Conservation (phyloP, 2,888 invertebrate species). For the Copidosoma aretas region DNA sequence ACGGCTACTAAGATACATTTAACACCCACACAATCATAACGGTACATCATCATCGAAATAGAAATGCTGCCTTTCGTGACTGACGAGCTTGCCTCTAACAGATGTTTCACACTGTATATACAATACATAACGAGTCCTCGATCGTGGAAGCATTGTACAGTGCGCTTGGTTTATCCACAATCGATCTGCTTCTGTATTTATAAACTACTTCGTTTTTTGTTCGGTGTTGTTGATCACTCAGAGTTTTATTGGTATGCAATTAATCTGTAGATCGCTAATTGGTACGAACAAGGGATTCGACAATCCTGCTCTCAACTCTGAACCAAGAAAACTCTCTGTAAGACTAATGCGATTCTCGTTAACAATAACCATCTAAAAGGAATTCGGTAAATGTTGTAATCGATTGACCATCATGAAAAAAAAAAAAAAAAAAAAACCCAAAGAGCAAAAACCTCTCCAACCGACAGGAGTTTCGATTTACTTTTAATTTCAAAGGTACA, state of each 20-base stretch:
- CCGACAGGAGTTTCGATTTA: conserved; percentile 59
- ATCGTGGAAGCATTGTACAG: conserved; percentile 13
- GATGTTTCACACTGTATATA: conserved; percentile 10
- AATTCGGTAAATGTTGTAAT: conserved; percentile 8
- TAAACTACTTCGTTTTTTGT: conserved; percentile 2
- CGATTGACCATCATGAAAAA: conserved; percentile 8
- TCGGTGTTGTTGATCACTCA: not conserved
- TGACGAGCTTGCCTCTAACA: conserved; percentile 28
- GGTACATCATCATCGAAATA: too few relatives aligned
- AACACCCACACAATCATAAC: not conserved
- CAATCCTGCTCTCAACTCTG: not conserved
- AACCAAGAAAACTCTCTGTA: conserved; percentile 1
- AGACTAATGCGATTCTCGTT: not conserved
- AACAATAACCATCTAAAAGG: not conserved
- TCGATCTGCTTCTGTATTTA: conserved; percentile 13
- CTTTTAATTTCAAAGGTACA: conserved; percentile 71
- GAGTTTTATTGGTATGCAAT: conserved; percentile 18
- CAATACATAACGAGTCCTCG: not conserved
- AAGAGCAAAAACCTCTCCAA: conserved; percentile 57
- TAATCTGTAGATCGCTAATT: not conserved
- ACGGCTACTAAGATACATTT: not conserved
- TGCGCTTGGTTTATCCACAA: conserved; percentile 24
- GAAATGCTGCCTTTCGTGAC: conserved; percentile 49
- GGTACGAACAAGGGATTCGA: not conserved
- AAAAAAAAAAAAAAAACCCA: conserved; percentile 1